phyloP scores from a whole-genome alignment of 2,888 invertebrate species.

The Drosophila kokeensis region DNA sequence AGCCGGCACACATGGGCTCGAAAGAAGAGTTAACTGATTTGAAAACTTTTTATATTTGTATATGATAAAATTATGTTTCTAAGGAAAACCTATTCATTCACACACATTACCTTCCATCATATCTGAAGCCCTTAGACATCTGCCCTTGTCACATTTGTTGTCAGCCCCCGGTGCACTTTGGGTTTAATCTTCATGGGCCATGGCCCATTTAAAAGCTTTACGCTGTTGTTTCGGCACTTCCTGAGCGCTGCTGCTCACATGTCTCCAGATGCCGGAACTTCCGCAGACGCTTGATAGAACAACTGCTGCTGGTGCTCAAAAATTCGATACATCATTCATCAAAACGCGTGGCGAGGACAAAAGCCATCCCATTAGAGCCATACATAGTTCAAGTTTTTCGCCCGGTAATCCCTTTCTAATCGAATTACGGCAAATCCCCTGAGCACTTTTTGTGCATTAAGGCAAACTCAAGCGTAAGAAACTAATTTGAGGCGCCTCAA shows the following conservation, averaged over 20 bases:
- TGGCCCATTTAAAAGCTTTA: slow-evolving; percentile 70
- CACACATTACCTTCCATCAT: background rate
- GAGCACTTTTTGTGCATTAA: slow-evolving; percentile 69
- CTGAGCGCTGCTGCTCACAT: slow-evolving; percentile 38
- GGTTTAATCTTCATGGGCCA: slow-evolving; percentile 41
- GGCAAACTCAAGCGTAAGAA: slow-evolving; percentile 78
- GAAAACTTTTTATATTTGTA: background rate
- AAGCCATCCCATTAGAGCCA: slow-evolving; percentile 59
- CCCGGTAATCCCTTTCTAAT: slow-evolving; percentile 78
- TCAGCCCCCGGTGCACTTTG: slow-evolving; percentile 22
- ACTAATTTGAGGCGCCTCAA: slow-evolving; percentile 71
- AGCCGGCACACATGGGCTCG: background rate
- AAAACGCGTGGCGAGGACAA: slow-evolving; percentile 65
- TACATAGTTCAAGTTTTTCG: slow-evolving; percentile 52
- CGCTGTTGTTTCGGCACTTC: slow-evolving; percentile 69
- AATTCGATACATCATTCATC: slow-evolving; percentile 79
- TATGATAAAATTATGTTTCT: background rate
- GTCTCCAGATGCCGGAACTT: slow-evolving; percentile 49
- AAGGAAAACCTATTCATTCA: background rate
- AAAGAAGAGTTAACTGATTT: background rate
- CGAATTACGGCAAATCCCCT: slow-evolving; percentile 76
- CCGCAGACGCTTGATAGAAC: slow-evolving; percentile 57
- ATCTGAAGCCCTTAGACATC: slow-evolving; percentile 9
- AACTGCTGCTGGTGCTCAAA: slow-evolving; percentile 56
- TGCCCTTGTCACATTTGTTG: slow-evolving; percentile 20